Evolutionary conservation across 1,140 invertebrate species (phyloP).

Genomic region (Sesamia nonagrioides): DNA sequence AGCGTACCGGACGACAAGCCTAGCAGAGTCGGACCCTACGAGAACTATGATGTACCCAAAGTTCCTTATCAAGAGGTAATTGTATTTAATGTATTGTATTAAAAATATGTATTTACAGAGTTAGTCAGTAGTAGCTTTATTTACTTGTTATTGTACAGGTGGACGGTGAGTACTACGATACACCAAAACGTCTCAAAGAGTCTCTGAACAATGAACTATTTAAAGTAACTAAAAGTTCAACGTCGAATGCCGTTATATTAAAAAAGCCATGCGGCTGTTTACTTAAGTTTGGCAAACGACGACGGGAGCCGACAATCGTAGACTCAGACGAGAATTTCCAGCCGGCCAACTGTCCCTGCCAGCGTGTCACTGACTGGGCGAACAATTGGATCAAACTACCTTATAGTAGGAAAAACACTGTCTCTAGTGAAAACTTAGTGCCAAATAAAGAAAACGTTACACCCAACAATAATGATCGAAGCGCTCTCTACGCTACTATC

Average conservation of each 20-base stretch:
- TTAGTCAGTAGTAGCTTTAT: background rate
- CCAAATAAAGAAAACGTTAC: constrained; percentile 85
- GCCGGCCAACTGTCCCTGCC: constrained; percentile 88
- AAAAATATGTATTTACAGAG: background rate
- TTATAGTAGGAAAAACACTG: constrained; percentile 86
- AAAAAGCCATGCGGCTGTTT: constrained; percentile 90
- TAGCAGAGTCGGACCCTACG: constrained; percentile 88
- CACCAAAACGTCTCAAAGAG: constrained; percentile 92
- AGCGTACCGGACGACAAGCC: constrained; percentile 61
- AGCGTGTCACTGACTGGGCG: constrained; percentile 90
- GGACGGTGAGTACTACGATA: constrained; percentile 91
- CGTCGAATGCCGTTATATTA: constrained; percentile 87
- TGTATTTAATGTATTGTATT: background rate
- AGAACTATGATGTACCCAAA: constrained; percentile 93
- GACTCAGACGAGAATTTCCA: constrained; percentile 77
- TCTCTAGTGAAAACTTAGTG: constrained; percentile 83
- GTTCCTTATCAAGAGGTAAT: constrained; percentile 87
- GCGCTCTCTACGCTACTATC: constrained; percentile 91
- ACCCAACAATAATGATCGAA: constrained; percentile 78
- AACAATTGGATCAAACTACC: constrained; percentile 89
- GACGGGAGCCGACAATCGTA: constrained; percentile 78
- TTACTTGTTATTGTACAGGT: constrained; percentile 61
- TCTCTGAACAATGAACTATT: constrained; percentile 89
- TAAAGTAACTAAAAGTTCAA: constrained; percentile 88
- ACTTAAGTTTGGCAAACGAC: constrained; percentile 83